Evolutionary conservation across 2,113 vertebrate genomes (phyloP), one percentile per base, ranked within the genome.

Genomic region (Nipponia nippon): DNA sequence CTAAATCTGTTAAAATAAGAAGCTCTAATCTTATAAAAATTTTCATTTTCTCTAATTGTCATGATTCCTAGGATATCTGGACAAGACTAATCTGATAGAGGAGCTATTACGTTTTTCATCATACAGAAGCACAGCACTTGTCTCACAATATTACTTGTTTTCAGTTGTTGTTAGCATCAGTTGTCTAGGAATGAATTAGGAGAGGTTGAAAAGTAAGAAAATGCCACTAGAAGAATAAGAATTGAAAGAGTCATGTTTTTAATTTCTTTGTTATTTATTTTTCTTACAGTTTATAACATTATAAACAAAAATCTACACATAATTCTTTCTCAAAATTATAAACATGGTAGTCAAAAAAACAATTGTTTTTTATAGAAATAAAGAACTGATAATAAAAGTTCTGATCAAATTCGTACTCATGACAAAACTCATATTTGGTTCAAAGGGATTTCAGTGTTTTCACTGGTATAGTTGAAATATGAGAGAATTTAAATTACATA

Each of bases 1-100:
- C 75, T 66, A 90, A 80, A 67, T 90, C 75, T 78, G 78, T 88
- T 95, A 93, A 94, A 96, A 88, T 32, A 83, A 88, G 85, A 94
- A 46, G 23, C 11, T 42, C 38, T 91, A 69, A 88, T 91, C 70
- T 91, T 93, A 66, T 36, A 91, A 82, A 94, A 89, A 50, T 0
- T 25, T 91, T 94, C 66, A 59, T 93, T 97, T 94, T 95, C 26
- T 81, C 71, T 90, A 70, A 91, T 88, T 93, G 25, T 66, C 22
- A 32, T 76, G 66, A 87, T 75, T 94, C 19, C 22, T 83, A 58
- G 38, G 22, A 32, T 83, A 61, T 20, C 69, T 89, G 49, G 70
- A 92, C 32, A 72, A 82, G 32, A 79, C 20, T 67, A 87, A 91
- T 92, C 65, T 93, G 73, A 69, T n/a, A 71, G 53, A 66, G 15